A percentile compares a stretch with the other conserved stretches of the same genome.
Evolutionary conservation across 2,113 vertebrate genomes (phyloP).

Genomic region (Dryoscopus gambensis): DNA sequence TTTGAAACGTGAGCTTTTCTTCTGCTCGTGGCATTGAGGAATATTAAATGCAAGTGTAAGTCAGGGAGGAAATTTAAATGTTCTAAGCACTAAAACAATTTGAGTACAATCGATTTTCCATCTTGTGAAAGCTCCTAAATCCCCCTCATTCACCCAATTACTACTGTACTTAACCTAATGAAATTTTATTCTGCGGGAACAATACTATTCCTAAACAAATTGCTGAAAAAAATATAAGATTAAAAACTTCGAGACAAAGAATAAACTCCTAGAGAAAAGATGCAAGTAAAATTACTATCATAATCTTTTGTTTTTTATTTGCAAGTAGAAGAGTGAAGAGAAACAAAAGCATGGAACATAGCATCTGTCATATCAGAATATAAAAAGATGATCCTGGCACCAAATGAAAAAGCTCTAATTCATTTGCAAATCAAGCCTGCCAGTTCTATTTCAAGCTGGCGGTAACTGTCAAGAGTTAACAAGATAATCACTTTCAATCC

Average conservation of each 20-base stretch:
- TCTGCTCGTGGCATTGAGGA: neutral
- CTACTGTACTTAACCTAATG: slow-evolving; percentile 79
- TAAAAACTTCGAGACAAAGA: slow-evolving; percentile 88
- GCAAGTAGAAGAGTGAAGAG: slow-evolving; percentile 80
- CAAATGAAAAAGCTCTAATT: slow-evolving; percentile 93
- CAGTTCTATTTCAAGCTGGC: slow-evolving; percentile 94
- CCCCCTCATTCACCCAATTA: slow-evolving; percentile 72
- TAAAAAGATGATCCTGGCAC: slow-evolving; percentile 99
- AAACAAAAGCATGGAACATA: slow-evolving; percentile 90
- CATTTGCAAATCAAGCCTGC: slow-evolving; percentile 99
- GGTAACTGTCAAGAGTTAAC: slow-evolving; percentile 99
- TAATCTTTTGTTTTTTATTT: slow-evolving; percentile 89
- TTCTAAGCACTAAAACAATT: slow-evolving; percentile 50
- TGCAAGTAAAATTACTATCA: slow-evolving; percentile 84
- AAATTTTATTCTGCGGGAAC: slow-evolving; percentile 82
- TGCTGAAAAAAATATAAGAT: slow-evolving; percentile 77
- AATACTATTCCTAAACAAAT: slow-evolving; percentile 76
- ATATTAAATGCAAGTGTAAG: slow-evolving; percentile 4
- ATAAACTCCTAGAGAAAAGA: slow-evolving; percentile 81
- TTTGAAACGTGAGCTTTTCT: neutral
- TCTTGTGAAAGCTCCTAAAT: slow-evolving; percentile 74
- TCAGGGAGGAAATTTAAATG: neutral
- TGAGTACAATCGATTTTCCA: slow-evolving; percentile 77
- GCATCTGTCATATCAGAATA: slow-evolving; percentile 99
- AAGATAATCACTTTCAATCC: slow-evolving; percentile 99